Base-by-base conservation (phyloP, 2,113 vertebrate genomes). In the Canis aureus region DNA sequence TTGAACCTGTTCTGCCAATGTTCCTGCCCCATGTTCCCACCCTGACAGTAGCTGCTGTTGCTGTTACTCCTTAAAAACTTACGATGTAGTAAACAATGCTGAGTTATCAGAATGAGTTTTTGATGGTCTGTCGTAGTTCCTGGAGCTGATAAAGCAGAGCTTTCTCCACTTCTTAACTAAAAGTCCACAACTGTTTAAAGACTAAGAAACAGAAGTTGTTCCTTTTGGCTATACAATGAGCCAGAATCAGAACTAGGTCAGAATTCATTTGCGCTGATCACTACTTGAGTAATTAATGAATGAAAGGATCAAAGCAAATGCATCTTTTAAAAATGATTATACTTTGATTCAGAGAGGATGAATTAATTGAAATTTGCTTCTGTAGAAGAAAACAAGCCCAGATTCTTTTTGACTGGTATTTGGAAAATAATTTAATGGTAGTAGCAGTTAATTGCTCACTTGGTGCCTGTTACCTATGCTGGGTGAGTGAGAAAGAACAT, bases 251-350 rank as follows among this genome's bases (percentile, higher is more conserved):
- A 97, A 97, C 38, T 81, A 97, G 78, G 95, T 87, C 81, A 96
- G 73, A 91, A 96, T 91, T 94, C 49, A 69, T 93, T 97, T 97
- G 51, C 85, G 95, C 17, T 97, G 81, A 93, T 97, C 35, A 97
- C 16, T 29, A 57, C 16, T 97, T 94, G 55, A 81, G 71, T 97
- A 96, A 90, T 94, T 94, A 95, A 80, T 76, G 85, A 96, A 95
- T 95, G 43, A 66, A 66, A 76, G 97, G 64, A 91, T 84, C 66
- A 87, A 78, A 93, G 29, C 79, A 88, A 97, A 59, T 85, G 19
- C 29, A 89, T 89, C 64, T 86, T 96, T 59, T 87, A 89, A 91
- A 96, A 94, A 71, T 95, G 43, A 53, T 93, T 95, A 38, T 80
- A 92, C n/a, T 49, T 97, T 94, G 80, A 89, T 94, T 95, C 89